phyloP scores from a whole-genome alignment of 2,888 invertebrate species.

The Chymomyza procnemis region DNA sequence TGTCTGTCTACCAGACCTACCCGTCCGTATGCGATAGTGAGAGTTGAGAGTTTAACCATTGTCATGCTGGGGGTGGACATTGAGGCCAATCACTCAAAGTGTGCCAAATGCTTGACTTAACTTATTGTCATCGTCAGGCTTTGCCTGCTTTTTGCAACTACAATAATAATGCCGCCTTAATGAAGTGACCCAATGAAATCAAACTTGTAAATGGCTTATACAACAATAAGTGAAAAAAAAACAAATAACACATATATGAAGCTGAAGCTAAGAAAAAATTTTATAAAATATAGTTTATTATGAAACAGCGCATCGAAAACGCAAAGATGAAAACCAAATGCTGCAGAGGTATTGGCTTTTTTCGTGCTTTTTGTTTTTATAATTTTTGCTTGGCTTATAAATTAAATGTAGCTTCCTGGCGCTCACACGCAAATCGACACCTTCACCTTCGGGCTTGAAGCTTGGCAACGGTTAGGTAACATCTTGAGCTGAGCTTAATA shows the following conservation, averaged over 20 bases:
- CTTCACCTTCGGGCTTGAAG: constrained; percentile 45
- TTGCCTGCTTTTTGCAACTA: constrained; percentile 2
- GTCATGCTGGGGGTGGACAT: neutral
- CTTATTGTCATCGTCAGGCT: constrained; percentile 7
- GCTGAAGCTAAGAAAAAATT: constrained; percentile 1
- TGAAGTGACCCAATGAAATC: constrained; percentile 20
- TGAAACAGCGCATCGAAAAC: constrained; percentile 38
- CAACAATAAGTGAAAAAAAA: neutral
- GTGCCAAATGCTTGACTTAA: constrained; percentile 4
- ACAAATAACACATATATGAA: neutral
- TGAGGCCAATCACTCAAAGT: neutral
- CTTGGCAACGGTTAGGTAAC: neutral
- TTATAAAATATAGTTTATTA: constrained; percentile 46
- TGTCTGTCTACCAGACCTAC: neutral
- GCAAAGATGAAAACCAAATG: constrained; percentile 35
- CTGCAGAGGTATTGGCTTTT: constrained; percentile 19
- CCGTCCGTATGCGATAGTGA: constrained; percentile 21
- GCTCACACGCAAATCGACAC: constrained; percentile 38
- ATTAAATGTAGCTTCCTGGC: constrained; percentile 52
- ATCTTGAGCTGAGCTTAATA: neutral
- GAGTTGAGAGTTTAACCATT: constrained; percentile 7
- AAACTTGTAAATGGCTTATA: constrained; percentile 9
- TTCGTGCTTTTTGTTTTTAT: too few species aligned
- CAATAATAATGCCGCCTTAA: constrained; percentile 30
- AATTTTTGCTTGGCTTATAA: constrained; percentile 32